Evolutionary conservation across 2,113 vertebrate species (phyloP), one percentile per base, ranked within the genome.

Genomic region (Nycticryphes semicollaris): DNA sequence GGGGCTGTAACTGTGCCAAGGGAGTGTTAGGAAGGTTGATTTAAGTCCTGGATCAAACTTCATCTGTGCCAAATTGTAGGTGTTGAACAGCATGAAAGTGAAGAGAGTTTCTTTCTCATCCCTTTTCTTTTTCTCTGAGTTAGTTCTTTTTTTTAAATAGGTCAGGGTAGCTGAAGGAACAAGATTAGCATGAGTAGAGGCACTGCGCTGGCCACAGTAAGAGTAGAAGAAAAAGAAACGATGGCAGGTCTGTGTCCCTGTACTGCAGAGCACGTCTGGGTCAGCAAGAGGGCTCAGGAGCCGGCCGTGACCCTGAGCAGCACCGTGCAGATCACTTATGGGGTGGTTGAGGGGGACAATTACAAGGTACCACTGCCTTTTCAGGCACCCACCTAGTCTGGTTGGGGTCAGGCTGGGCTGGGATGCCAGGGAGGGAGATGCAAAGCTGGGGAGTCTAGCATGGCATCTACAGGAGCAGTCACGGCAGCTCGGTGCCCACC

Each of bases 31-130:
- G 60, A 69, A 84, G 60, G 35, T 6, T 67, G 64, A 70, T 87
- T 89, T 50, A 91, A 91, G 76, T 84, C 83, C 77, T 73, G 73
- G 77, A 63, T 90, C 75, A 74, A 92, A 92, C 90, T 87, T 91
- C 18, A 27, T 88, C 80, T 81, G 67, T 81, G 62, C 66, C 21
- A 1, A 37, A 72, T 56, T 35, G 74, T 77, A 67, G 70, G 73
- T 78, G 76, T 64, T 59, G 50, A 89, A 41, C 33, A 14, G 64
- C 68, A 14, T 72, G 66, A 85, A 91, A 87, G 73, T 87, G 72
- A 37, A 73, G 27, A 63, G 68, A 78, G 64, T 31, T 82, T 54
- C 89, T 68, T 92, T 90, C 80, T 95, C 67, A 31, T 78, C 31
- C 64, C 57, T 86, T 23, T 63, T 63, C 60, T 45, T 64, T 87